Percentiles rank a stretch among this genome's conserved stretches.
These are phyloP conservation scores for Sporophila hypoxantha DNA, from an alignment of 2,113 vertebrate genomes.

Conservation along the genomic window DNA sequence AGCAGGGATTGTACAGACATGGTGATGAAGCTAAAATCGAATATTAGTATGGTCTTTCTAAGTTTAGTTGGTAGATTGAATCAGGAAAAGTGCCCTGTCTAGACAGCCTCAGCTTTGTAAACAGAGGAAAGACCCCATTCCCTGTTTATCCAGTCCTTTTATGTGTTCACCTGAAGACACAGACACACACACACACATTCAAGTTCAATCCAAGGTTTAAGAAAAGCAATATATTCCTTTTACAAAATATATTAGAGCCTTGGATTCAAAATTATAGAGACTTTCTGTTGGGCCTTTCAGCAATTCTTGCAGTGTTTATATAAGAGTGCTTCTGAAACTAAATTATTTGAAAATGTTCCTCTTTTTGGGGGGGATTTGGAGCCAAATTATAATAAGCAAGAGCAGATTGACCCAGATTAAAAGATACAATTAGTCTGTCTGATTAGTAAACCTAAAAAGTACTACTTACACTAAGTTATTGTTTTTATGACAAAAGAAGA, in stretches of 20 bases:
- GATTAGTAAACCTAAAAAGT: conserved; percentile 75
- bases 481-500: conserved; percentile 75
- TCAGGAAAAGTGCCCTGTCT: background rate
- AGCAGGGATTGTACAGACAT: background rate
- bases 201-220: background rate
- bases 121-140: background rate
- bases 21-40: background rate
- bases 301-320: conserved; percentile 45
- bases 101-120: conserved; percentile 1
- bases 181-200: background rate
- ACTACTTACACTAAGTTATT: conserved; percentile 78
- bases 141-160: background rate
- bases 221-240: background rate
- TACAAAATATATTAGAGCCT: background rate
- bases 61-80: background rate
- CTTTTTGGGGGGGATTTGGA: conserved; percentile 40
- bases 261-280: conserved; percentile 6
- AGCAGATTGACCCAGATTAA: conserved; percentile 82
- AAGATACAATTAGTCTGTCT: conserved; percentile 83
- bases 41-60: background rate
- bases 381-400: conserved; percentile 76
- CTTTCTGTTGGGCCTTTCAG: background rate
- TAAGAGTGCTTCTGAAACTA: conserved; percentile 51
- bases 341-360: conserved; percentile 72
- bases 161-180: background rate